Conservation (phyloP, 2,113 vertebrate species). For the Gorsachius goisagi region DNA sequence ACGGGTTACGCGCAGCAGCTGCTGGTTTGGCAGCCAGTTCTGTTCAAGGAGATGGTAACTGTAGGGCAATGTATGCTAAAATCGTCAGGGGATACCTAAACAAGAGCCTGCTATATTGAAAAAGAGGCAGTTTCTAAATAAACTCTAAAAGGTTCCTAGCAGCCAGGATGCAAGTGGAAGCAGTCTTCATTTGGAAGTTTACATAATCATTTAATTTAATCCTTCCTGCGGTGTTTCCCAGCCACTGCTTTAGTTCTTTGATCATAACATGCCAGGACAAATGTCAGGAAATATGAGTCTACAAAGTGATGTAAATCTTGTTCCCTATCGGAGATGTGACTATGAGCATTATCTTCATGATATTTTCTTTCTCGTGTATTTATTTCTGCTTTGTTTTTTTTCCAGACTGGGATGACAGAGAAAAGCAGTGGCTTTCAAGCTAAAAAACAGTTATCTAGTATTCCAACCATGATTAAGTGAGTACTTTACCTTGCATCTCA, state of each 20-base stretch:
- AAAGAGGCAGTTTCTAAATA: slow-evolving; percentile 3
- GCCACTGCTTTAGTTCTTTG: slow-evolving; percentile 34
- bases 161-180: slow-evolving; percentile 13
- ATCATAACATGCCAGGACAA: slow-evolving; percentile 71
- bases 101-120: slow-evolving; percentile 11
- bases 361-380: slow-evolving; percentile 51
- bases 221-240: slow-evolving; percentile 51
- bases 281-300: slow-evolving; percentile 69
- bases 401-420: neutral
- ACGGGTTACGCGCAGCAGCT: neutral
- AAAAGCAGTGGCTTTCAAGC: slow-evolving; percentile 45
- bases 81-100: neutral
- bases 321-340: slow-evolving; percentile 64
- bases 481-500: neutral
- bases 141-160: slow-evolving; percentile 20
- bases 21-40: neutral
- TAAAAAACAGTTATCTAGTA: slow-evolving; percentile 5
- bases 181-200: slow-evolving; percentile 57
- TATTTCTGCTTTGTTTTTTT: slow-evolving; percentile 3
- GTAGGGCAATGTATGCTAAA: neutral
- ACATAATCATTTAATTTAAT: slow-evolving; percentile 65
- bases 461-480: neutral
- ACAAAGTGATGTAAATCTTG: slow-evolving; percentile 64
- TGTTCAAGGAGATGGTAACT: neutral
- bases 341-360: slow-evolving; percentile 58